Percentiles rank a stretch among this genome's conserved stretches.
Evolutionary conservation across 2,113 vertebrate species (phyloP).

Genomic region (Engystomops pustulosus): DNA sequence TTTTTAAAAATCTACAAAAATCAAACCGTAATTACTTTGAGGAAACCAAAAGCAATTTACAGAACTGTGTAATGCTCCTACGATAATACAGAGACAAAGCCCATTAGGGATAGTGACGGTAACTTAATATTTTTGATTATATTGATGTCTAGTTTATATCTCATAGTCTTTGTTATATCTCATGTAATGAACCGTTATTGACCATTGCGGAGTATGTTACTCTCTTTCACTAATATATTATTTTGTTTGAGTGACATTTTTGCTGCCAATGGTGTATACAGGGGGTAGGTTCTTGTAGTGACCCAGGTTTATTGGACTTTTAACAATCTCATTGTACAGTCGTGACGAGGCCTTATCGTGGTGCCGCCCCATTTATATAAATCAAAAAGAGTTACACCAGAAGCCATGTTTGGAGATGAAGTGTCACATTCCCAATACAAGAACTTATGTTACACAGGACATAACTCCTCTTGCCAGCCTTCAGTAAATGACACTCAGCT

Average conservation of each 20-base stretch:
- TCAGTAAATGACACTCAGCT: conserved; percentile 92
- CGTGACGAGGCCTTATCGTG: not conserved
- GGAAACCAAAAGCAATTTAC: not conserved
- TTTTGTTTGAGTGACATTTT: not conserved
- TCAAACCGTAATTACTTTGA: not conserved
- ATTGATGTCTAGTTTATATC: no score
- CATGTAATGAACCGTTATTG: no score
- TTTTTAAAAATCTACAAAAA: not conserved
- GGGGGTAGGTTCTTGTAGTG: not conserved
- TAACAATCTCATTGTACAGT: conserved; percentile 25
- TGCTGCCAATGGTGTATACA: not conserved
- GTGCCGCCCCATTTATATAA: conserved; percentile 5
- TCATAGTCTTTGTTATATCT: not conserved
- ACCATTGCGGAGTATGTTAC: not conserved
- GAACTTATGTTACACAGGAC: conserved; percentile 42
- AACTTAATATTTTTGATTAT: no score
- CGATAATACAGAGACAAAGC: not conserved
- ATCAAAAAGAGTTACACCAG: conserved; percentile 34
- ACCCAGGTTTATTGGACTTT: not conserved
- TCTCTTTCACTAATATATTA: not conserved
- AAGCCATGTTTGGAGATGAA: conserved; percentile 44
- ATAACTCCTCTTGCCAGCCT: conserved; percentile 77
- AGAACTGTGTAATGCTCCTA: not conserved
- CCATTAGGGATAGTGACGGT: no score
- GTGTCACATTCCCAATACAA: conserved; percentile 43